Evolutionary conservation across 2,797 vertebrate genomes (phyloP).

Genomic region (Orientallactaga sibirica): DNA sequence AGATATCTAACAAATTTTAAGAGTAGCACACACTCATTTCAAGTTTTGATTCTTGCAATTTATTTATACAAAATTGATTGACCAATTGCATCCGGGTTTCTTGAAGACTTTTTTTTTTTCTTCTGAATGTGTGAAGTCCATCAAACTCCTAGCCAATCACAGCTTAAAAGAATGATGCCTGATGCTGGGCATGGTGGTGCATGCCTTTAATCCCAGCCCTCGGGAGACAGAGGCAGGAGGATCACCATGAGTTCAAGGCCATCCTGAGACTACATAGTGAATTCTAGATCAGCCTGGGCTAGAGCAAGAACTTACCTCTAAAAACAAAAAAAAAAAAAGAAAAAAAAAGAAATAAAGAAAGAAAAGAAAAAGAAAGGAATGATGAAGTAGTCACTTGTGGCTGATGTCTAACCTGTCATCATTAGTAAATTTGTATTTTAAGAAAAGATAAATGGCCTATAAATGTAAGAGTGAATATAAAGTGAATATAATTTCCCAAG

Average conservation of each 20-base stretch:
- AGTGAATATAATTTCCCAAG: slow-evolving; percentile 5
- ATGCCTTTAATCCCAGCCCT: no score
- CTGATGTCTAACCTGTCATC: neutral
- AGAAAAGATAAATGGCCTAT: neutral
- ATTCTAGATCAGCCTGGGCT: no score
- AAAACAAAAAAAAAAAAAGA: no score
- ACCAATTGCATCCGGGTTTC: neutral
- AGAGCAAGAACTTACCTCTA: no score
- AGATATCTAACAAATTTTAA: slow-evolving; percentile 33
- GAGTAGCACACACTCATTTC: neutral
- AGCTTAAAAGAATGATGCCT: neutral
- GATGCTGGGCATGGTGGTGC: no score
- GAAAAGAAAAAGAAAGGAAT: neutral
- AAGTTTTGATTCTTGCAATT: neutral
- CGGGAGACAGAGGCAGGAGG: no score
- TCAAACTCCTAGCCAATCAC: neutral
- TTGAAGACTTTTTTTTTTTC: neutral
- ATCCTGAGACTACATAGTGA: no score
- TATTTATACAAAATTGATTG: neutral
- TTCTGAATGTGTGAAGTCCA: slow-evolving; percentile 1
- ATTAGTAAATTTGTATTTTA: neutral
- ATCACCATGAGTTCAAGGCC: no score
- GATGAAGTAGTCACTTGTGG: no score
- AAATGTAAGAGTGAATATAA: slow-evolving; percentile 25
- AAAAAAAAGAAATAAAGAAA: no score